These are phyloP conservation scores for Cossypha dichroa DNA, from an alignment of 2,797 vertebrate species.

Conservation along the genomic window DNA sequence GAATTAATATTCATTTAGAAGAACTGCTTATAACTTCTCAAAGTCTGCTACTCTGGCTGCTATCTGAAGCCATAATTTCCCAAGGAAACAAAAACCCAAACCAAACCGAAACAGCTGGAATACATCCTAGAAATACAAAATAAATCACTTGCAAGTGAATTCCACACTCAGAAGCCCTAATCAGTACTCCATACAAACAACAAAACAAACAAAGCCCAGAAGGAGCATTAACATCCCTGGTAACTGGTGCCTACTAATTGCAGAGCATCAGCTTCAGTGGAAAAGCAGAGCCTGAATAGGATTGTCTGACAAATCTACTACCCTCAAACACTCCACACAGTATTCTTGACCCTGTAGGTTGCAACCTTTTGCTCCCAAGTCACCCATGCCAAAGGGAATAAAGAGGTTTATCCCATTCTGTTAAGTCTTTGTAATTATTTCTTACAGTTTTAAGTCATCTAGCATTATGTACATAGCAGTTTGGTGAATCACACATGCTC, in stretches of 20 bases:
- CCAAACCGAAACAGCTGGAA: conserved; percentile 47
- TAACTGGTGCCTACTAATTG: conserved; percentile 63
- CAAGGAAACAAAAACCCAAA: not conserved
- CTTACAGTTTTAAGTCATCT: conserved; percentile 46
- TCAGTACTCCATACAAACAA: conserved; percentile 44
- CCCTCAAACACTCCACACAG: conserved; percentile 36
- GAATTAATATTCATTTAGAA: not conserved
- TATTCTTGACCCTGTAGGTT: conserved; percentile 50
- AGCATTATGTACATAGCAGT: not conserved
- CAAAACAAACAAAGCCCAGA: conserved; percentile 67
- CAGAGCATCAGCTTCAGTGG: conserved; percentile 32
- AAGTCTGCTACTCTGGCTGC: conserved; percentile 2
- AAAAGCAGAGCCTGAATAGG: conserved; percentile 47
- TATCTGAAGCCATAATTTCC: conserved; percentile 37
- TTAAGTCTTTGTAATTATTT: conserved; percentile 60
- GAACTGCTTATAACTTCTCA: not conserved
- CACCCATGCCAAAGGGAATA: conserved; percentile 44
- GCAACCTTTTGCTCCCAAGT: conserved; percentile 59
- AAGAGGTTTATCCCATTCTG: conserved; percentile 29
- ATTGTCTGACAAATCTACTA: conserved; percentile 49
- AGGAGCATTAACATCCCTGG: conserved; percentile 54
- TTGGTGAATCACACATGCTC: not conserved
- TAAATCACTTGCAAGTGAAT: conserved; percentile 65
- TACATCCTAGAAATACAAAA: conserved; percentile 66
- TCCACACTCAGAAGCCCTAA: conserved; percentile 45